Evolutionary conservation across 1,140 invertebrate genomes (phyloP), one percentile per base, ranked within the genome.

Genomic region (Solenopsis invicta): DNA sequence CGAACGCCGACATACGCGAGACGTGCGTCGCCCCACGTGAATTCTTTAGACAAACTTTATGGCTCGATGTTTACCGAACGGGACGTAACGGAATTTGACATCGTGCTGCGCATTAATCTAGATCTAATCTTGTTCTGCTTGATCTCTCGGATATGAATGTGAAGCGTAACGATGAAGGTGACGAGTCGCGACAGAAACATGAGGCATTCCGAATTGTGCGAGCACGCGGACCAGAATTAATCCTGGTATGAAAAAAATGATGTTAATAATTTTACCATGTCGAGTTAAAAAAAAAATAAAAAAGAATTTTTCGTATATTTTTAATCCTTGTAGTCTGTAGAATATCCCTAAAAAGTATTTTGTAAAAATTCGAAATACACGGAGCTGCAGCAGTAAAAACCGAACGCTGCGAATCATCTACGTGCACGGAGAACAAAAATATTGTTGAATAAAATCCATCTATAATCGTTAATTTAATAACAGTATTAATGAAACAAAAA

Each of bases 21-120:
- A 74, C 16, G 9, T 21, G 21, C 37, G 2, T 48, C 37, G 10
- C 21, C 16, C 12, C 8, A 45, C 37, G 24, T 18, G 62, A 48
- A 48, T 77, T 29, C 18, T 62, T 62, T 37, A 21, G 37, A 24
- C 56, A 62, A 10, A 29, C 59, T 29, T 48, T 16, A 1, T 12
- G 13, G 18, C 9, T 56, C n/a, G 64, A 56, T 56, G 29, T 75
- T 74, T 50, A 48, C 18, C 29, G 12, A 21, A 8, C 9, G 18
- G n/a, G n/a, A 56, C n/a, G n/a, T 56, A 37, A 64, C 18, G 29
- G 64, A 66, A 66, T 66, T 12, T 41, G 21, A 66, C 41, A 66
- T 66, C 9, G 21, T 41, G 29, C 18, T 66, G 34, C 18, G 8
- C 62, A 41, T 66, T 67, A 45, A 4, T 2, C 24, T 34, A 12